Evolutionary conservation across 1,140 invertebrate species (phyloP), one percentile per base, ranked within the genome.

Genomic region (Drosophila parabipectinata): DNA sequence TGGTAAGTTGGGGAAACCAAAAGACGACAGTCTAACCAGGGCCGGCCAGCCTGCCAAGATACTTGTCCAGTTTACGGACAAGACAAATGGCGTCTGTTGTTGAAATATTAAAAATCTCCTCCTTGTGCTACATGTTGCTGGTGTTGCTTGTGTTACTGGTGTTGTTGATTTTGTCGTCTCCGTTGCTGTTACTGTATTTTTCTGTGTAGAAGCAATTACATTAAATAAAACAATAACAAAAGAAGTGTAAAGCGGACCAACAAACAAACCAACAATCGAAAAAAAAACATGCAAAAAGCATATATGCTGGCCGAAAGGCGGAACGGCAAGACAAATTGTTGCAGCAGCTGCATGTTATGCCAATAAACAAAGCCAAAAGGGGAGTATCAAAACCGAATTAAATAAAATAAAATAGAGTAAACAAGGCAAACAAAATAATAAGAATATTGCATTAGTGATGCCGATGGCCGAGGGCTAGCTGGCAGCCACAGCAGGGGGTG

Each of bases 221-320:
- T 82, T 85, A 82, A 82, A 88, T 75, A 87, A 85, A 87, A 87
- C 82, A 87, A 87, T 66, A 81, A 77, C 68, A 85, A 62, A 80
- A 67, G 41, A 63, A 74, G 60, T 74, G 71, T 54, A 57, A 64
- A 74, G 48, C 53, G 54, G 53, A 74, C 12, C 12, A 66, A 50
- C 18, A 64, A 59, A 59, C 72, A 59, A 58, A 74, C 53, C 15
- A 47, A 73, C 62, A 24, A 30, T 52, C 12, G 34, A 3, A 28
- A 37, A 15, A 62, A 63, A 77, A 66, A 75, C 58, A 72, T 59
- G 61, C 72, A 80, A 56, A 54, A 44, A 45, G 47, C 53, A 77
- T 60, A 85, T 73, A 72, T 62, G 62, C 64, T 64, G 58, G 39
- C 54, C 34, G 47, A 67, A 59, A 66, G 69, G 69, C 60, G 54